Base-by-base conservation (phyloP, 2,797 vertebrate species). In the Semaprochilodus insignis region DNA sequence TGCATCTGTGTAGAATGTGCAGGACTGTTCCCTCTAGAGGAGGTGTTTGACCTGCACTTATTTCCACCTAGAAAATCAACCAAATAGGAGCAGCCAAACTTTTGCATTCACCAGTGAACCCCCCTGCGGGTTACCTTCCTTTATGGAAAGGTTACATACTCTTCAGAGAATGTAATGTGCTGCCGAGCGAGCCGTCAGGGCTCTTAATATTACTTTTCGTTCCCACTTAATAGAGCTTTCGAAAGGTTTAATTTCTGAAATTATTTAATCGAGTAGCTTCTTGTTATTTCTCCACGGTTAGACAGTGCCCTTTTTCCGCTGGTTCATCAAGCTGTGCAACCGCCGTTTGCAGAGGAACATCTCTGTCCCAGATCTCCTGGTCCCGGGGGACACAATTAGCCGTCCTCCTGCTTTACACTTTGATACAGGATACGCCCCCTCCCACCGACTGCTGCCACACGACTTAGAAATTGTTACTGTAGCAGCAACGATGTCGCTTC, bases 371-470 rank as follows among this genome's bases (percentile, higher is more conserved):
- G 78, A 71, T 85, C 59, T 74, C 23, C 66, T 72, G 27, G 63
- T 88, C 86, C 85, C 80, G 80, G 19, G 79, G 71, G 86, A 83
- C 62, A 76, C 81, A 88, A 88, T 88, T 87, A 88, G 78, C 78
- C 52, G 59, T 83, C 78, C 66, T 78, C 63, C 77, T 67, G 40
- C 71, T 75, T 51, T 81, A 83, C 78, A 76, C 80, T 83, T 80
- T 81, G 62, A 81, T 81, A 85, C 80, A 76, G 36, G 75, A 80
- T 66, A 78, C 62, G 27, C 62, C 67, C 67, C 54, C 69, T 14
- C 27, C 15, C 62, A 65, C 4, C 14, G 14, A 17, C 27, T 27
- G 78, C 77, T 83, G 77, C 72, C 75, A 77, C 80, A 78, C 81
- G 54, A 57, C 80, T 81, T 80, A 44, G 74, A 85, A 83, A 80